Conservation (phyloP, 2,797 vertebrate genomes). For the Argyrosomus regius region DNA sequence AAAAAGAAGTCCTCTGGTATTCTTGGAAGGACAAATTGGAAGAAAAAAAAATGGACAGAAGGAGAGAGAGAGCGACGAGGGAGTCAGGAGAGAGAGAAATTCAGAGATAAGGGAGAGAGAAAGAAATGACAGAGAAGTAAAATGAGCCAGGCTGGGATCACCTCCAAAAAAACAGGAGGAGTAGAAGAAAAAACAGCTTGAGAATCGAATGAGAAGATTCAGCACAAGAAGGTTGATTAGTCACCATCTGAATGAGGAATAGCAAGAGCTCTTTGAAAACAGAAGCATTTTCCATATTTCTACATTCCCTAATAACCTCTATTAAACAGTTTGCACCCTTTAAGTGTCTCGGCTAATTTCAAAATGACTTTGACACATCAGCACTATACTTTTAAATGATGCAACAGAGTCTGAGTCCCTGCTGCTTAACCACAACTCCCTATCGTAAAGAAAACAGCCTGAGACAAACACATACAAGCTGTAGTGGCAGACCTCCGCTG, state of each 20-base stretch:
- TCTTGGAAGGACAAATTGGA: slow-evolving; percentile 70
- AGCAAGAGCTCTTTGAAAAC: slow-evolving; percentile 17
- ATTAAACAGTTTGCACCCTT: slow-evolving; percentile 11
- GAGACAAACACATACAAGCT: slow-evolving; percentile 37
- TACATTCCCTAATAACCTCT: slow-evolving; percentile 24
- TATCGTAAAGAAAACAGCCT: slow-evolving; percentile 19
- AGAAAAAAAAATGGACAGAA: slow-evolving; percentile 52
- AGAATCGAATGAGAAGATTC: slow-evolving; percentile 56
- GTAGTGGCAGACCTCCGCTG: slow-evolving; percentile 36
- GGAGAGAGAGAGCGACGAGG: slow-evolving; percentile 34
- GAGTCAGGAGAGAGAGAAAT: slow-evolving; percentile 43
- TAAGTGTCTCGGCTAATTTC: slow-evolving; percentile 6
- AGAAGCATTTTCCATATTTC: slow-evolving; percentile 29
- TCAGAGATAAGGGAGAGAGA: slow-evolving; percentile 48
- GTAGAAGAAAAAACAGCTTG: slow-evolving; percentile 43
- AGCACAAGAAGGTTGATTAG: slow-evolving; percentile 41
- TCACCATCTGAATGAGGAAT: slow-evolving; percentile 37
- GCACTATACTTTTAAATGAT: slow-evolving; percentile 16
- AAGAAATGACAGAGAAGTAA: slow-evolving; percentile 44
- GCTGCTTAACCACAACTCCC: slow-evolving; percentile 39
- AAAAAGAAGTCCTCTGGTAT: slow-evolving; percentile 59
- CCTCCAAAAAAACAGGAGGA: slow-evolving; percentile 56
- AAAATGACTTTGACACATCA: slow-evolving; percentile 24
- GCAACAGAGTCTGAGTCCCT: slow-evolving; percentile 16
- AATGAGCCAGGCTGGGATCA: slow-evolving; percentile 56